phyloP scores from a whole-genome alignment of 2,797 vertebrate species.

The Lutjanus campechanus region DNA sequence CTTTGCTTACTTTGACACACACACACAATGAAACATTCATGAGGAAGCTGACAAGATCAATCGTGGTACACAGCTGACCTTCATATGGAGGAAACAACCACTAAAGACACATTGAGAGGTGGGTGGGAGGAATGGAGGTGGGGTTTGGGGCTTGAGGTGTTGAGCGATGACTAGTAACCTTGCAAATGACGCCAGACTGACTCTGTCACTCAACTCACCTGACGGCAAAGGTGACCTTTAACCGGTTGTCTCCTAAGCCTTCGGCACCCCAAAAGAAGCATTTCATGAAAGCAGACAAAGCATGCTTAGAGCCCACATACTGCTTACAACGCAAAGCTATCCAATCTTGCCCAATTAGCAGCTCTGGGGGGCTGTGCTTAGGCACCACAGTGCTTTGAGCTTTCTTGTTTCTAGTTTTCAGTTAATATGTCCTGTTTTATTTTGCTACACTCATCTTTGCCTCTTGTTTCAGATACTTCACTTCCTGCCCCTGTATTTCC shows the following conservation, averaged over 20 bases:
- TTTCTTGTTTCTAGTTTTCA: too few relatives aligned
- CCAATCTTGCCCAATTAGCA: not conserved
- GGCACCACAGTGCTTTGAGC: not conserved
- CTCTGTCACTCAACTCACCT: constrained; percentile 47
- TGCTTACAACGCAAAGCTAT: not conserved
- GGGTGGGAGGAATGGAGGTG: constrained; percentile 27
- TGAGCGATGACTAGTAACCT: constrained; percentile 52
- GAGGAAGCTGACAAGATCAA: constrained; percentile 43
- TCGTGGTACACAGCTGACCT: constrained; percentile 51
- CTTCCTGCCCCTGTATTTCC: too few relatives aligned
- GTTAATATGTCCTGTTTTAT: too few relatives aligned
- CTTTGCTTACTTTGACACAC: constrained; percentile 4
- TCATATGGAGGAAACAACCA: constrained; percentile 40
- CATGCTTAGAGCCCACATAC: not conserved
- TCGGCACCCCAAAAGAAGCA: constrained; percentile 12
- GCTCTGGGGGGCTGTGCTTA: not conserved
- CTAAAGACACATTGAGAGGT: constrained; percentile 47
- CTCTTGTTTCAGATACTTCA: too few relatives aligned
- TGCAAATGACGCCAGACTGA: constrained; percentile 36
- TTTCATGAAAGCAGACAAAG: constrained; percentile 10
- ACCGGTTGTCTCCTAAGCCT: constrained; percentile 18
- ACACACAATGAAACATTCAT: constrained; percentile 48
- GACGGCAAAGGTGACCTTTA: constrained; percentile 53
- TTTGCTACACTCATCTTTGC: too few relatives aligned
- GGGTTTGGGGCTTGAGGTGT: constrained; percentile 1